phyloP scores from a whole-genome alignment of 2,113 vertebrate species.

The Columba livia region DNA sequence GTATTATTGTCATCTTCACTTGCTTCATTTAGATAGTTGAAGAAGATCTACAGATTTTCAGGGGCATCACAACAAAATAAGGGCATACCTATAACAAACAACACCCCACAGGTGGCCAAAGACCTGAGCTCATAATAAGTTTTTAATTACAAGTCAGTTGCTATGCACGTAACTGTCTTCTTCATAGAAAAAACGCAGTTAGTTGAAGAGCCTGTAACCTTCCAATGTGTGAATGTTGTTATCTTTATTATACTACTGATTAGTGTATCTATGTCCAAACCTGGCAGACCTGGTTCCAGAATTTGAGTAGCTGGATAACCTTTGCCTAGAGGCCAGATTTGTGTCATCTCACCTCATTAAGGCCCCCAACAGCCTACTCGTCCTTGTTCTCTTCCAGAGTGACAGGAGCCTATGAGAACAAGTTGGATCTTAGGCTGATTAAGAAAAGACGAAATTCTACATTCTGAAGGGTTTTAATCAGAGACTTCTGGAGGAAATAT shows the following conservation, averaged over 20 bases:
- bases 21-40: not conserved
- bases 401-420: not conserved
- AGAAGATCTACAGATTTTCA: not conserved
- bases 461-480: not conserved
- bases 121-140: not conserved
- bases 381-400: not conserved
- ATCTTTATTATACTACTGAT: not conserved
- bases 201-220: fast-evolving
- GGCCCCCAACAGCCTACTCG: not conserved
- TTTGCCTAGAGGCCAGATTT: not conserved
- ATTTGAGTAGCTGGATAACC: not conserved
- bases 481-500: not conserved
- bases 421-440: not conserved
- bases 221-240: not conserved
- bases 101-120: not conserved
- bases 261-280: not conserved
- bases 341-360: not conserved
- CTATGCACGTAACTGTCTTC: no score
- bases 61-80: not conserved
- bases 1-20: not conserved
- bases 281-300: not conserved
- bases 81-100: not conserved
- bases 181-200: fast-evolving
- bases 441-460: not conserved
- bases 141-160: not conserved